phyloP scores from a whole-genome alignment of 2,113 vertebrate species.

The Haemorhous mexicanus region DNA sequence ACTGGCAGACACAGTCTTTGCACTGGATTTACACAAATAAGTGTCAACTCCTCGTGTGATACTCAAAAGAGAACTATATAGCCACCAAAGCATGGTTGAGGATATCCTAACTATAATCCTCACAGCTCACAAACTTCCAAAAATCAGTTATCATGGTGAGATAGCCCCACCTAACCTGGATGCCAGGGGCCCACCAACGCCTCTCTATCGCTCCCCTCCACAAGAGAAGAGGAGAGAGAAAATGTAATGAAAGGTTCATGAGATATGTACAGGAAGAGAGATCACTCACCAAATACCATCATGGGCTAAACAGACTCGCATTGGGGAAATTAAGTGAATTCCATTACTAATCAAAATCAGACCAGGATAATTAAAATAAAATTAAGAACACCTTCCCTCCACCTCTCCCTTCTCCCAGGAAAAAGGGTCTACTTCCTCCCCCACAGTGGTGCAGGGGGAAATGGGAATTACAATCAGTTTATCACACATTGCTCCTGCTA shows the following conservation, averaged over 20 bases:
- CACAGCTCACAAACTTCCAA: neutral
- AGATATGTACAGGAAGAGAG: neutral
- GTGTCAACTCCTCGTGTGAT: neutral
- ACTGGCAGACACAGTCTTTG: neutral
- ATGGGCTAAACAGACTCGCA: rapidly evolving
- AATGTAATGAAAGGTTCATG: neutral
- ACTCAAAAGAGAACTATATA: neutral
- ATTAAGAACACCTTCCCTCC: neutral
- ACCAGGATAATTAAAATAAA: neutral
- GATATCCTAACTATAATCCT: neutral
- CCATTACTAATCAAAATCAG: neutral
- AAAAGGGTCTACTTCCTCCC: neutral
- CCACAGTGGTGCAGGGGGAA: neutral
- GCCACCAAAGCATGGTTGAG: neutral
- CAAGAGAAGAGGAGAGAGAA: neutral
- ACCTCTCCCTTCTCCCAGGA: neutral
- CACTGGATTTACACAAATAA: neutral
- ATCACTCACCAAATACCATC: neutral
- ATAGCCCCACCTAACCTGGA: neutral
- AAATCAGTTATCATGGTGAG: neutral
- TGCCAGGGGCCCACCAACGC: neutral
- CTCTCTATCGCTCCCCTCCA: neutral
- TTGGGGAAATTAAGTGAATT: neutral
- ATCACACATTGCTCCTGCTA: rapidly evolving
- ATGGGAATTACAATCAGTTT: neutral